A percentile compares a stretch with the other conserved stretches of the same genome.
Evolutionary conservation across 2,797 vertebrate species (phyloP).

Genomic region (Novumbra hubbsi): DNA sequence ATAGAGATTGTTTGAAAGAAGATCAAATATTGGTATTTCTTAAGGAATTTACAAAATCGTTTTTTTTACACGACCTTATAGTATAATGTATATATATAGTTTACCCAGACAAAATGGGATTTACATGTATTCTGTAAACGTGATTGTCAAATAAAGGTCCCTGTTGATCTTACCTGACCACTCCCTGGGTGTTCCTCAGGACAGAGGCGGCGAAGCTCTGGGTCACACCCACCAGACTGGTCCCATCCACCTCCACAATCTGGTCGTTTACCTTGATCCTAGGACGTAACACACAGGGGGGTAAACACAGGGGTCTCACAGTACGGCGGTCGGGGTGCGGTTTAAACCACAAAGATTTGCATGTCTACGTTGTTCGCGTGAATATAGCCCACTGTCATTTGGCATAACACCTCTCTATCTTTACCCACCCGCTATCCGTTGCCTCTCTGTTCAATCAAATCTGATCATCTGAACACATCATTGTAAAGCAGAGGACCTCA

Average conservation of each 20-base stretch:
- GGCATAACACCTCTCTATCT: neutral
- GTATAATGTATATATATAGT: no score
- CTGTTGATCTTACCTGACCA: constrained; percentile 82
- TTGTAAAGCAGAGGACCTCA: neutral
- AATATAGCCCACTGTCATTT: neutral
- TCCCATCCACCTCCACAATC: constrained; percentile 96
- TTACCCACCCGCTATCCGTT: neutral
- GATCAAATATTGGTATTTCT: no score
- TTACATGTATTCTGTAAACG: no score
- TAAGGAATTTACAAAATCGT: no score
- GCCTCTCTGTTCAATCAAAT: neutral
- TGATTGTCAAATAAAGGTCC: neutral
- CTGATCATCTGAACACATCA: no score
- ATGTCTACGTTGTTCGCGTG: neutral
- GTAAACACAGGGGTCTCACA: neutral
- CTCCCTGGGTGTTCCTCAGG: constrained; percentile 95
- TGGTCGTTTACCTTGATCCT: constrained; percentile 99
- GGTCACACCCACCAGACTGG: constrained; percentile 96
- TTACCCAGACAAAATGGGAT: no score
- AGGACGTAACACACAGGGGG: neutral
- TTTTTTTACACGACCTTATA: no score
- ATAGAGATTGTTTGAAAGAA: no score
- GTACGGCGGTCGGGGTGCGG: no score
- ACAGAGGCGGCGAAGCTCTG: constrained; percentile 98
- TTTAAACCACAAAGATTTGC: neutral